Evolutionary conservation across 2,113 vertebrate species (phyloP).

Genomic region (Vicugna pacos): DNA sequence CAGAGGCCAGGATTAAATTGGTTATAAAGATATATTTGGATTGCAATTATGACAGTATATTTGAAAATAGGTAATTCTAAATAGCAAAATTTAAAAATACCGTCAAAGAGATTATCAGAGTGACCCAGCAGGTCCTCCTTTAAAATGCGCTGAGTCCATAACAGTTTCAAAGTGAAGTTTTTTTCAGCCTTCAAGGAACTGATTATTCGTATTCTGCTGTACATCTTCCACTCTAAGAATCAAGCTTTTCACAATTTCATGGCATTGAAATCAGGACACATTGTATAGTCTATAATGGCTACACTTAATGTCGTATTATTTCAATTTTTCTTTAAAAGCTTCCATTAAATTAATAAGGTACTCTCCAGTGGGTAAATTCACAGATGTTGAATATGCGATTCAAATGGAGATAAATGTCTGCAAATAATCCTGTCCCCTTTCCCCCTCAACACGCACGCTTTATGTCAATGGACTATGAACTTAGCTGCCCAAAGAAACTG

Average conservation of each 20-base stretch:
- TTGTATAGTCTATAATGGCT: background rate
- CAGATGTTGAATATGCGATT: background rate
- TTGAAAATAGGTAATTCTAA: slow-evolving; percentile 43
- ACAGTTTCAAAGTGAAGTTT: background rate
- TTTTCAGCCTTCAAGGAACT: background rate
- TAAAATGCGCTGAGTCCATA: background rate
- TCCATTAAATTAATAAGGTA: slow-evolving; percentile 20
- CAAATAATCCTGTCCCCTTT: background rate
- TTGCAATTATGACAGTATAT: background rate
- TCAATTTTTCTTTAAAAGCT: slow-evolving; percentile 9
- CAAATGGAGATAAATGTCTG: background rate
- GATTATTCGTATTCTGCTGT: background rate
- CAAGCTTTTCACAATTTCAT: background rate
- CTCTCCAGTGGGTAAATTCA: background rate
- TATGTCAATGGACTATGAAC: background rate
- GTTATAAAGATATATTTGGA: background rate
- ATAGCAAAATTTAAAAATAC: background rate
- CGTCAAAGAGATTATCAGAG: background rate
- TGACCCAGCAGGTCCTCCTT: background rate
- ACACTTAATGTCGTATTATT: background rate
- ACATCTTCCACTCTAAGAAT: background rate
- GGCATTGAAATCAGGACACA: background rate
- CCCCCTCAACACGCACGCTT: background rate
- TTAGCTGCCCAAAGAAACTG: background rate
- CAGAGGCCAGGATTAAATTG: background rate